A percentile compares a stretch with the other conserved stretches of the same genome.
Evolutionary conservation across 2,888 invertebrate species (phyloP).

Genomic region (Ditylenchus weischeri): DNA sequence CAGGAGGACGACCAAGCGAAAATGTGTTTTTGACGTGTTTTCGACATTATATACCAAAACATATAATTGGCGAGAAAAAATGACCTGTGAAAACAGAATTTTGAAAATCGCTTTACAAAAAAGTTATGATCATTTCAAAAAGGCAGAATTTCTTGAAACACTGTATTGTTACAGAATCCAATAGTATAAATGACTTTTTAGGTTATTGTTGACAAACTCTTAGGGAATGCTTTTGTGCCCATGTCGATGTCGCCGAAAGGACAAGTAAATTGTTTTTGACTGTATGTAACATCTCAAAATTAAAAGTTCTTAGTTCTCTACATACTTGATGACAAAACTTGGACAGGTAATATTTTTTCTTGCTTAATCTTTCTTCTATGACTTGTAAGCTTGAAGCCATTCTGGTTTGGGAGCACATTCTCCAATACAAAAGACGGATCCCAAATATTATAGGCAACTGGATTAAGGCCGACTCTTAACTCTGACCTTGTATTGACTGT

Average conservation of each 20-base stretch:
- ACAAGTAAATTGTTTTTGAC: no score
- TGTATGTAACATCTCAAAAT: neutral
- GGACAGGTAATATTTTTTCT: neutral
- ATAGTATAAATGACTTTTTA: no score
- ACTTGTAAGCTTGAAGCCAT: neutral
- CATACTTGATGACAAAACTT: neutral
- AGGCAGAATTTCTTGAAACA: no score
- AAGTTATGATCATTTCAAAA: no score
- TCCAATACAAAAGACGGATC: neutral
- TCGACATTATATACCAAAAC: no score
- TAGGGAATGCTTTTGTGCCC: constrained; percentile 39
- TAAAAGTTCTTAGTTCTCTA: constrained; percentile 10
- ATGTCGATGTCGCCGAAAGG: constrained; percentile 32
- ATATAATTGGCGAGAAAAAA: no score
- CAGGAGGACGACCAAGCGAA: no score
- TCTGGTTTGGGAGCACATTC: neutral
- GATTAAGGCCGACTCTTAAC: constrained; percentile 45
- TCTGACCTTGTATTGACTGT: constrained; percentile 54
- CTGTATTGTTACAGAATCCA: no score
- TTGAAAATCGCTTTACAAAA: no score
- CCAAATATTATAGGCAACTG: constrained; percentile 42
- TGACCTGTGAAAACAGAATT: no score
- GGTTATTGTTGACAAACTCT: constrained; percentile 12
- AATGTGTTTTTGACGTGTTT: no score
- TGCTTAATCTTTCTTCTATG: neutral